Conservation (phyloP, 2,888 invertebrate genomes). For the Stomorhina lunata region DNA sequence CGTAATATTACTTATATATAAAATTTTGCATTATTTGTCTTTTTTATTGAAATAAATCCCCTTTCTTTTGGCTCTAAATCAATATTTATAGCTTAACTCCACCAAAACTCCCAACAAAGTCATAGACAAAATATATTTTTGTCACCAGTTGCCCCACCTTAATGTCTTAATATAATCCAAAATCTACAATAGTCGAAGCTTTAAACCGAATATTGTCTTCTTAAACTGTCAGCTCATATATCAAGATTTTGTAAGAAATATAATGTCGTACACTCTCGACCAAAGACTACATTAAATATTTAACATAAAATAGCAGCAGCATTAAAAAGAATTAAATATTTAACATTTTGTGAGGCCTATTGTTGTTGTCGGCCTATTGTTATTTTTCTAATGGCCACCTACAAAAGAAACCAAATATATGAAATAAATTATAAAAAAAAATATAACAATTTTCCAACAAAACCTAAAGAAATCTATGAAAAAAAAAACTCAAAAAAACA, state of each 20-base stretch:
- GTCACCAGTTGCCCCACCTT: too few relatives aligned
- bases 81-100: too few relatives aligned
- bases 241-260: constrained; percentile 51
- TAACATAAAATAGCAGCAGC: not conserved
- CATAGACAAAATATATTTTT: too few relatives aligned
- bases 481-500: not conserved
- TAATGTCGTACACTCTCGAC: too few relatives aligned
- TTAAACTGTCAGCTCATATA: constrained; percentile 62
- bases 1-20: too few relatives aligned
- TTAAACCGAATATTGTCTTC: constrained; percentile 54
- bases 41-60: too few relatives aligned
- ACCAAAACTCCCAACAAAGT: too few relatives aligned
- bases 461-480: not conserved
- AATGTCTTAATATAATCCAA: too few relatives aligned
- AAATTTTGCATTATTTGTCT: too few relatives aligned
- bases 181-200: too few relatives aligned
- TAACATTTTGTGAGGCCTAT: constrained; percentile 23
- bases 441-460: not conserved
- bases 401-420: constrained; percentile 43
- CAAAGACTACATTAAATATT: too few relatives aligned
- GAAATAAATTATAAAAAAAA: not conserved
- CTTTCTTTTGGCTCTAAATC: too few relatives aligned
- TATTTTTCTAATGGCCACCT: constrained; percentile 47
- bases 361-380: not conserved
- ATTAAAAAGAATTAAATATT: constrained; percentile 51